phyloP scores from a whole-genome alignment of 2,888 invertebrate species.

The Lasioglossum lativentre region DNA sequence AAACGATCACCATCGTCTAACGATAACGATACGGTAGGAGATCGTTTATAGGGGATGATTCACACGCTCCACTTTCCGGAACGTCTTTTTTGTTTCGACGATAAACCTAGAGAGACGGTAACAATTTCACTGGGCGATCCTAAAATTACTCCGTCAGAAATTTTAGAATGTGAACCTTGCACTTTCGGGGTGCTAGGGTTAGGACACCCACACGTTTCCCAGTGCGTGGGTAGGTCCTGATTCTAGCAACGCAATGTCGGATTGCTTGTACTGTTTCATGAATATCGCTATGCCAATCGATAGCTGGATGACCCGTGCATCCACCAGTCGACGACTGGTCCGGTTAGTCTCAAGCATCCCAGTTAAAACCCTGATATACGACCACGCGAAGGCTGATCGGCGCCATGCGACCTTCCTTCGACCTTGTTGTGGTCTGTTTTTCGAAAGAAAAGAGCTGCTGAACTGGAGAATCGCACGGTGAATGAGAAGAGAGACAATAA shows the following conservation, averaged over 20 bases:
- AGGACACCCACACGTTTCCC: not conserved
- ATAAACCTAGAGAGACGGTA: not conserved
- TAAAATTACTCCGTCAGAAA: not conserved
- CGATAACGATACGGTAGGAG: not conserved
- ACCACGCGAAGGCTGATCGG: not conserved
- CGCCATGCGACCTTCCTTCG: not conserved
- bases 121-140: not conserved
- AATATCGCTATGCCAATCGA: constrained; percentile 2
- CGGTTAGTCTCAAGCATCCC: not conserved
- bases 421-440: not conserved
- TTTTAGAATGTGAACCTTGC: not conserved
- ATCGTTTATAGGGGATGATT: constrained; percentile 33
- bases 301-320: not conserved
- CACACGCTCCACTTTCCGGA: constrained; percentile 17
- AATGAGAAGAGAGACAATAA: not conserved
- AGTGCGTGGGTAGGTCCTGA: not conserved
- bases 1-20: not conserved
- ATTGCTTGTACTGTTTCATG: not conserved
- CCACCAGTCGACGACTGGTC: not conserved
- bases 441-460: not conserved
- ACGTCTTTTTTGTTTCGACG: not conserved
- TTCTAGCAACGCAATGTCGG: not conserved
- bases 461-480: not conserved
- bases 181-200: not conserved
- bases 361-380: not conserved